These are phyloP conservation scores for Pteruthius melanotis DNA, from an alignment of 2,113 vertebrate species.

Conservation along the genomic window DNA sequence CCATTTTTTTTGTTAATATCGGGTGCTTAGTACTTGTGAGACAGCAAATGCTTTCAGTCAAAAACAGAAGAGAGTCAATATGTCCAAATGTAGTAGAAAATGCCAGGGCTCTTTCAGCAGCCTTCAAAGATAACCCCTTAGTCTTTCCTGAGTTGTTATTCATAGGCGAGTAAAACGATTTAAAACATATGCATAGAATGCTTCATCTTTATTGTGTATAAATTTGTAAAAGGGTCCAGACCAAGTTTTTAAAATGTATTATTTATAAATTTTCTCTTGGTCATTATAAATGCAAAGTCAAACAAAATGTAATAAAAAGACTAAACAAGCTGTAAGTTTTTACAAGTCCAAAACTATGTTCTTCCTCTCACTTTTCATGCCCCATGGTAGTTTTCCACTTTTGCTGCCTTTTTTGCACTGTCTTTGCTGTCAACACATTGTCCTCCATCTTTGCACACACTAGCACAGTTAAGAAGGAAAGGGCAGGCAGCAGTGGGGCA, in stretches of 20 bases:
- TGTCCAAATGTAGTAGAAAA: background rate
- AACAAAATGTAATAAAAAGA: background rate
- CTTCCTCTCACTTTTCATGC: background rate
- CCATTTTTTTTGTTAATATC: background rate
- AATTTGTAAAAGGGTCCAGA: background rate
- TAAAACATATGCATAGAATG: background rate
- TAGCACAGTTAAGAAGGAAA: background rate
- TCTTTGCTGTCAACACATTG: rapidly evolving
- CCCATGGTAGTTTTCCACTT: rapidly evolving
- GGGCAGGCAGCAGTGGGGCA: rapidly evolving
- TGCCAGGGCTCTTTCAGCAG: background rate
- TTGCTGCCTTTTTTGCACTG: background rate
- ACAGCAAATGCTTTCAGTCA: background rate
- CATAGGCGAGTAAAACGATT: background rate
- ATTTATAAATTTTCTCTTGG: background rate
- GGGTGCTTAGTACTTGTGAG: background rate
- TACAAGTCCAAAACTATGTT: background rate
- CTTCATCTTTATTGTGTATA: background rate
- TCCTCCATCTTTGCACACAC: background rate
- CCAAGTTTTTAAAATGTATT: background rate
- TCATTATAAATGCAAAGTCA: background rate
- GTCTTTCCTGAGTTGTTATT: background rate
- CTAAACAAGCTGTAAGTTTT: background rate
- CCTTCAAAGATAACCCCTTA: background rate
- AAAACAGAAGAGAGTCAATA: background rate